Evolutionary conservation across 1,140 invertebrate species (phyloP).

Genomic region (Bicyclus anynana): DNA sequence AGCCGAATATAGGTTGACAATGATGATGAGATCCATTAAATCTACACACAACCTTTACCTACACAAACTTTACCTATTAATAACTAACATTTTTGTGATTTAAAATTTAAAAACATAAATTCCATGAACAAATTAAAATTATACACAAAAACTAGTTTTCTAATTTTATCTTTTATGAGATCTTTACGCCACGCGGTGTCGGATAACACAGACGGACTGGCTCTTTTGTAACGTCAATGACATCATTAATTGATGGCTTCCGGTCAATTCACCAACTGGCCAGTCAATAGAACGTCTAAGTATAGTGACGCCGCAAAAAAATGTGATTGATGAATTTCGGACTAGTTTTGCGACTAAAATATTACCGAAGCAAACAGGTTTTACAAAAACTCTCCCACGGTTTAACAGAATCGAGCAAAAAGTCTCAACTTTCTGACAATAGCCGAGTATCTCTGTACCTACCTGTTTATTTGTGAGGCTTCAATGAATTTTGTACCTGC

Average conservation of each 20-base stretch:
- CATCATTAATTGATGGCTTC: neutral
- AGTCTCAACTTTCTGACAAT: neutral
- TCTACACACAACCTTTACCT: too few species aligned
- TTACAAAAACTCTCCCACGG: neutral
- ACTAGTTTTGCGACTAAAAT: neutral
- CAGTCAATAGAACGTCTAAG: neutral
- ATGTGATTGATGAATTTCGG: neutral
- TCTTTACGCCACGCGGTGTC: neutral
- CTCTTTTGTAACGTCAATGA: neutral
- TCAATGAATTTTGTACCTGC: neutral
- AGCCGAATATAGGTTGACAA: too few species aligned
- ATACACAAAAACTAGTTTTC: too few species aligned
- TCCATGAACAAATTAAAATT: too few species aligned
- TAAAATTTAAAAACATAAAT: too few species aligned
- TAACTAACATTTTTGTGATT: too few species aligned
- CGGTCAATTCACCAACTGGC: neutral
- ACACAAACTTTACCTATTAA: too few species aligned
- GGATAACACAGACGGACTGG: neutral
- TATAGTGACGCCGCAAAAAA: neutral
- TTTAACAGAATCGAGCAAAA: neutral
- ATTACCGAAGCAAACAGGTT: neutral
- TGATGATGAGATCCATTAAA: too few species aligned
- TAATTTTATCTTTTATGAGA: neutral
- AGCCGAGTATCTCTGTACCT: neutral
- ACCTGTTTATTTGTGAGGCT: neutral